Evolutionary conservation across 2,888 invertebrate species (phyloP), one percentile per base, ranked within the genome.

Genomic region (Meteorus cinctellus): DNA sequence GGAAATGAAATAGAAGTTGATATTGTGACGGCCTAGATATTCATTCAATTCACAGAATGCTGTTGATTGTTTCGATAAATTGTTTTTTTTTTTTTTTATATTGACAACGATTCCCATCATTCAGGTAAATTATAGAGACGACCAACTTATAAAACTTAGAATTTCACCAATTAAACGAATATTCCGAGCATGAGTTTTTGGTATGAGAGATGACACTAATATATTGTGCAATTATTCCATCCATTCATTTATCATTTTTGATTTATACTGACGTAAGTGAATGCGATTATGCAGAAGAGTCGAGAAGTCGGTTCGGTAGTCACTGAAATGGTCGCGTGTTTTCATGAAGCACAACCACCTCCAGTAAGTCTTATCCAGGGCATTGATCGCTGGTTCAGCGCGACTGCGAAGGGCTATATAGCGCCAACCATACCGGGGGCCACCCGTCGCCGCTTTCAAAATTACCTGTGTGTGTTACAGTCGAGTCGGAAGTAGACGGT

Each of bases 401-500:
- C 19, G 34, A 66, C 45, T 66, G 34, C 65, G 24, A 24, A 66
- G 16, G 41, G 41, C 66, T 27, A 24, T 66, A 66, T 41, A 66
- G 27, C 41, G 41, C 27, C 41, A 66, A 41, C 41, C 14, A 19
- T 55, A n/a, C 16, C 31, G 36, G 29, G 66, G n/a, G 36, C 24
- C 36, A 41, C 66, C 41, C 41, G 63, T 63, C n/a, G 36, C 34
- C 55, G 55, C 55, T 55, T 63, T 63, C 29, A 63, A 63, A 63
- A 63, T 36, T 55, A 55, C 55, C 8, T 55, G 55, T 55, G 48
- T 19, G 34, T 45, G 27, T 66, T 36, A 36, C 27, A 45, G 66
- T 45, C 36, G 66, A 45, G 41, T 66, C 19, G 68, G 68, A 68
- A 68, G 68, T 68, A 45, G 48, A 68, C 68, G 51, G 68, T 68